A percentile compares a stretch with the other conserved stretches of the same genome.
Conservation (phyloP, 2,113 vertebrate species). For the Barbus barbus region DNA sequence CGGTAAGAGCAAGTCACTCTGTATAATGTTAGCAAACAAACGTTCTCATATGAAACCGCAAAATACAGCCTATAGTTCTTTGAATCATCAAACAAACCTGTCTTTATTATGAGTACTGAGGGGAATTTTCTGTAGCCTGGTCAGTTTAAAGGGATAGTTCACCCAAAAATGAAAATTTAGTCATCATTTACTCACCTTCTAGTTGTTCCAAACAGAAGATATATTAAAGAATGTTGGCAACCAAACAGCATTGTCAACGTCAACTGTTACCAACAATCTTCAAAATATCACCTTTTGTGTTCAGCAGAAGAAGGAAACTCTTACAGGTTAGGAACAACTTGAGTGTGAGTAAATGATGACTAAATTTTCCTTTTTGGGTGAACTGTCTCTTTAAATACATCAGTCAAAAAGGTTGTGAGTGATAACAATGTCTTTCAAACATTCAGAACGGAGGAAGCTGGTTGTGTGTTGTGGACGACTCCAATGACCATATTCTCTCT, state of each 20-base stretch:
- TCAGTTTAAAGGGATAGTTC: neutral
- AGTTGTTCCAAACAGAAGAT: too few relatives aligned
- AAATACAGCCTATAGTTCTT: neutral
- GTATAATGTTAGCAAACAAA: neutral
- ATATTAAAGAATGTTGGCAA: too few relatives aligned
- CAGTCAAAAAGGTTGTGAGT: too few relatives aligned
- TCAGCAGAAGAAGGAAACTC: too few relatives aligned
- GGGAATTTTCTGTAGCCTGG: neutral
- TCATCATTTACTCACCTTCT: neutral
- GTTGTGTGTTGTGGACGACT: constrained; percentile 93
- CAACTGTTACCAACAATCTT: too few relatives aligned
- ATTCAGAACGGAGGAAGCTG: constrained; percentile 90
- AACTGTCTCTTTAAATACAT: too few relatives aligned
- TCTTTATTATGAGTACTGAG: neutral
- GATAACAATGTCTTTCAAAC: too few relatives aligned
- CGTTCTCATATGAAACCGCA: neutral
- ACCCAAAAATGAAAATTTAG: neutral
- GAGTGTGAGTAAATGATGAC: too few relatives aligned
- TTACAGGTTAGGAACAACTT: too few relatives aligned
- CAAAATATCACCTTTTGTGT: too few relatives aligned
- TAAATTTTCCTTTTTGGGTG: too few relatives aligned
- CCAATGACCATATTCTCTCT: constrained; percentile 93
- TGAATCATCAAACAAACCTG: neutral
- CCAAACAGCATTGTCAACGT: too few relatives aligned
- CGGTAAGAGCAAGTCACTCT: constrained; percentile 76